Percentiles rank a stretch among this genome's conserved stretches.
Conservation (phyloP, 2,888 invertebrate species). For the Azorinus chamasolen region DNA sequence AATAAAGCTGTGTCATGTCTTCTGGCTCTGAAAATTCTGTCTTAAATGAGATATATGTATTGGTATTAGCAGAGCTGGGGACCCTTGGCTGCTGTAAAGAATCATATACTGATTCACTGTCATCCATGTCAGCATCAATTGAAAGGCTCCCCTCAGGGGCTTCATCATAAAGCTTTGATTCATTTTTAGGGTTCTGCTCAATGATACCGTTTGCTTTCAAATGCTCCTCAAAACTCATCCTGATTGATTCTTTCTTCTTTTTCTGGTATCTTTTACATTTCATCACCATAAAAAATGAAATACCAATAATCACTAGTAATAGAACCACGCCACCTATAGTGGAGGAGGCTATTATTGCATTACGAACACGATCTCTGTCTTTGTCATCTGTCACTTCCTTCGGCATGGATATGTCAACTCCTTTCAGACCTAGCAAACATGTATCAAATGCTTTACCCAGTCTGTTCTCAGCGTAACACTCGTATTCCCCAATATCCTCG, state of each 20-base stretch:
- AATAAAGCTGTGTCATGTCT: slow-evolving; percentile 72
- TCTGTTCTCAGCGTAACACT: slow-evolving; percentile 76
- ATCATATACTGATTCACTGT: slow-evolving; percentile 56
- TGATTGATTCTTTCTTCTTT: slow-evolving; percentile 72
- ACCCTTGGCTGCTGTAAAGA: slow-evolving; percentile 55
- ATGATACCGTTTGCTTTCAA: slow-evolving; percentile 75
- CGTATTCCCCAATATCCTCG: slow-evolving; percentile 76
- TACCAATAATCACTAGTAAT: slow-evolving; percentile 65
- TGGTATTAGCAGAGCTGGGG: slow-evolving; percentile 66
- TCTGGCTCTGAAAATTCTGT: slow-evolving; percentile 78
- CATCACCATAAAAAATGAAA: slow-evolving; percentile 66
- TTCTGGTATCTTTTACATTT: slow-evolving; percentile 69
- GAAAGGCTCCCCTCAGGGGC: slow-evolving; percentile 53
- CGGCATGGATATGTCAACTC: slow-evolving; percentile 66
- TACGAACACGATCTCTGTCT: slow-evolving; percentile 54
- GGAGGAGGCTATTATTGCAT: slow-evolving; percentile 75
- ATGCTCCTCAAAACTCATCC: slow-evolving; percentile 78
- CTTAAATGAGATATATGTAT: slow-evolving; percentile 83
- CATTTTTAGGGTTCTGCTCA: slow-evolving; percentile 62
- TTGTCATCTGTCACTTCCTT: slow-evolving; percentile 34
- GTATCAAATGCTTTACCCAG: slow-evolving; percentile 69
- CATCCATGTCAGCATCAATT: slow-evolving; percentile 50
- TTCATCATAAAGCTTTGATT: slow-evolving; percentile 55
- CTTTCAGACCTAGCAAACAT: slow-evolving; percentile 70
- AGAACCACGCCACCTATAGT: slow-evolving; percentile 77